Percentiles rank a stretch among this genome's conserved stretches.
Conservation (phyloP, 2,888 invertebrate species). For the Plagiodera versicolora region DNA sequence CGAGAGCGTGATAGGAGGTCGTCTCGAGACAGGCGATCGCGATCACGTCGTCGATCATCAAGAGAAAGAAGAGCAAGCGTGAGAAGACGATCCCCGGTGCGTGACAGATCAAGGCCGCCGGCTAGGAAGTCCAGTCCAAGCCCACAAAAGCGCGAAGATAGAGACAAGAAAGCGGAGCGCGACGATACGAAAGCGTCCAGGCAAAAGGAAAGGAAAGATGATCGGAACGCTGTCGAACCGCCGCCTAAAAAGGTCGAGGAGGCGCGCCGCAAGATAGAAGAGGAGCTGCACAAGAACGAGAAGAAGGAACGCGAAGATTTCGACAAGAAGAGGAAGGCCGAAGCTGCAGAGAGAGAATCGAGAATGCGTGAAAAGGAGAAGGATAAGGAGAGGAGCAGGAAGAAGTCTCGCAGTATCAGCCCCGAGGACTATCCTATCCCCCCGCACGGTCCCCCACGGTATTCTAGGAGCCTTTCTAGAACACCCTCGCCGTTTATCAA, state of each 20-base stretch:
- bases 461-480: slow-evolving; percentile 77
- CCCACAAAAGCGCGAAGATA: slow-evolving; percentile 43
- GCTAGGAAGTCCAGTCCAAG: slow-evolving; percentile 49
- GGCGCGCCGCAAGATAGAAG: slow-evolving; percentile 43
- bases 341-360: slow-evolving; percentile 39
- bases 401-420: slow-evolving; percentile 51
- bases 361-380: slow-evolving; percentile 37
- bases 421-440: slow-evolving; percentile 48
- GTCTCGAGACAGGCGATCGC: slow-evolving; percentile 47
- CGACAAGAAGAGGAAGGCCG: slow-evolving; percentile 31
- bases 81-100: slow-evolving; percentile 51
- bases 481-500: slow-evolving; percentile 85
- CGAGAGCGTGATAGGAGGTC: slow-evolving; percentile 52
- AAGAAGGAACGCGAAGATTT: slow-evolving; percentile 39
- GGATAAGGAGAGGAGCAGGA: slow-evolving; percentile 45
- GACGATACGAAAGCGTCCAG: slow-evolving; percentile 48
- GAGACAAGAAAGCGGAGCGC: slow-evolving; percentile 37
- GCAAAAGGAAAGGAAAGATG: slow-evolving; percentile 38
- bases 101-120: slow-evolving; percentile 40
- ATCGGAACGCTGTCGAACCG: slow-evolving; percentile 46
- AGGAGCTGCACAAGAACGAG: slow-evolving; percentile 38
- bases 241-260: slow-evolving; percentile 45
- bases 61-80: slow-evolving; percentile 45
- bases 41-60: slow-evolving; percentile 33
- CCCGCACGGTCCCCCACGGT: slow-evolving; percentile 57